Evolutionary conservation across 2,797 vertebrate species (phyloP).

Genomic region (Coluber constrictor): DNA sequence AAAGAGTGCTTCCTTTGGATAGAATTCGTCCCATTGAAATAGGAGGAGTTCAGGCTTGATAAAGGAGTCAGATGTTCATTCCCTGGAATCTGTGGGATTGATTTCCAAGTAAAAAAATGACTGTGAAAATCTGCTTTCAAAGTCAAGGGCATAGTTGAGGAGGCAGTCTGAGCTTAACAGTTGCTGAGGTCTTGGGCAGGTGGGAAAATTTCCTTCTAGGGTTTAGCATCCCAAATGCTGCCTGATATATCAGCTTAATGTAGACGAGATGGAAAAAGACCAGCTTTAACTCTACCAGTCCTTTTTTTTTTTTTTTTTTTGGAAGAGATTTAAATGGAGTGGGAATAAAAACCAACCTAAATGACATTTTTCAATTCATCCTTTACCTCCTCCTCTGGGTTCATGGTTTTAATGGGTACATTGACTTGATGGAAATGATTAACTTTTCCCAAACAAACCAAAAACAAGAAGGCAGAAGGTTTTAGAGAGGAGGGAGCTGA

Average conservation of each 20-base stretch:
- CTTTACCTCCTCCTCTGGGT: slow-evolving; percentile 40
- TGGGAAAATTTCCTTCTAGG: background rate
- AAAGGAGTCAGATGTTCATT: background rate
- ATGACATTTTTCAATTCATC: slow-evolving; percentile 59
- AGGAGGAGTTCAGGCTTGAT: background rate
- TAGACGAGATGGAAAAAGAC: slow-evolving; percentile 53
- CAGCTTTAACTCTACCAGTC: slow-evolving; percentile 53
- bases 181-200: background rate
- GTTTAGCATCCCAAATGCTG: slow-evolving; percentile 32
- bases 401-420: slow-evolving; percentile 60
- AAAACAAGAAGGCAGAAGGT: slow-evolving; percentile 59
- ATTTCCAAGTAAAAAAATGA: background rate
- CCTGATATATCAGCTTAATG: slow-evolving; percentile 49
- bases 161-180: background rate
- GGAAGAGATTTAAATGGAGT: slow-evolving; percentile 56
- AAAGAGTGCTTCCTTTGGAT: background rate
- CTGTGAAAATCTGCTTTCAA: background rate
- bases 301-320: slow-evolving; percentile 56
- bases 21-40: background rate
- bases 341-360: slow-evolving; percentile 17
- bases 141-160: background rate
- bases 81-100: background rate
- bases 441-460: slow-evolving; percentile 27
- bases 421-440: slow-evolving; percentile 68
- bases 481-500: slow-evolving; percentile 54